A percentile compares a stretch with the other conserved stretches of the same genome.
Evolutionary conservation across 1,140 invertebrate genomes (phyloP).

Genomic region (Grapholita molesta): DNA sequence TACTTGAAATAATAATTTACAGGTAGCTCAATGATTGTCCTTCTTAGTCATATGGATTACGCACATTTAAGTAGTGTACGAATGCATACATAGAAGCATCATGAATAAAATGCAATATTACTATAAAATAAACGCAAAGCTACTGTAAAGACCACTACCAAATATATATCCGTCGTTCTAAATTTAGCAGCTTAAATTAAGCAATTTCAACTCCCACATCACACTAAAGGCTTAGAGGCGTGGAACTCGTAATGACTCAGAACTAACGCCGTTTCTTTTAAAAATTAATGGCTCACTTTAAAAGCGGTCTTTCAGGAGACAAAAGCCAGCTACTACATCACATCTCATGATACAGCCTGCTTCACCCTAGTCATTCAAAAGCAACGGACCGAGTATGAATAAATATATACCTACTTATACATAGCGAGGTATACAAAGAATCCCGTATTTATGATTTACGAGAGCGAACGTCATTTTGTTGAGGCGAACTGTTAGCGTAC

Average conservation of each 20-base stretch:
- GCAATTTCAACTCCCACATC: neutral
- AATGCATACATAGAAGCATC: too few relatives aligned
- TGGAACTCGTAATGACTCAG: constrained; percentile 2
- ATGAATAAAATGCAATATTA: too few relatives aligned
- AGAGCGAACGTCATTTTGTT: constrained; percentile 34
- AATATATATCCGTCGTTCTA: neutral
- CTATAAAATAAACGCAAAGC: neutral
- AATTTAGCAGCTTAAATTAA: neutral
- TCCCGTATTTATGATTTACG: constrained; percentile 42
- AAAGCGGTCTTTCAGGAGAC: constrained; percentile 16
- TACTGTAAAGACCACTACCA: neutral
- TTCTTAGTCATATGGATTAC: too few relatives aligned
- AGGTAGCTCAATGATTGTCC: too few relatives aligned
- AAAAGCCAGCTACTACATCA: constrained; percentile 17
- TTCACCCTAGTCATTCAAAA: constrained; percentile 30
- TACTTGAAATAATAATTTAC: too few relatives aligned
- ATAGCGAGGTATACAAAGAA: constrained; percentile 17
- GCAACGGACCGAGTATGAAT: constrained; percentile 40
- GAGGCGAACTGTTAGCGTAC: constrained; percentile 23
- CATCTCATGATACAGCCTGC: constrained; percentile 7
- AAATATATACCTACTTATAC: constrained; percentile 47
- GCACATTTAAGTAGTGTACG: too few relatives aligned
- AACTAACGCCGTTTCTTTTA: constrained; percentile 16
- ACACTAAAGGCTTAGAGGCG: neutral
- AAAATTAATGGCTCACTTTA: constrained; percentile 18